Evolutionary conservation across 2,888 invertebrate species (phyloP).

Genomic region (Myopa tessellatipennis): DNA sequence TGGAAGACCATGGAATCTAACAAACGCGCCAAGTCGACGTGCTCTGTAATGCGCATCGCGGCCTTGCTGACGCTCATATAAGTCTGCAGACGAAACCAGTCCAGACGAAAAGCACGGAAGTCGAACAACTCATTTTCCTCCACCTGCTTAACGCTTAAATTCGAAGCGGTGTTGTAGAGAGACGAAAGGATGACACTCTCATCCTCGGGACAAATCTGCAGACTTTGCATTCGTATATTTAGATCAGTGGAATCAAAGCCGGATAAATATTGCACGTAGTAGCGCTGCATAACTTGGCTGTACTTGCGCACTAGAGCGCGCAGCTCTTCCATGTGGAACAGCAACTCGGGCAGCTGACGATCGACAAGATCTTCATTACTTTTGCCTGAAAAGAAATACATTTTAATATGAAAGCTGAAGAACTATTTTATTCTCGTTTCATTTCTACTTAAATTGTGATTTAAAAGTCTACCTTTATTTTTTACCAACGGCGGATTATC

Average conservation of each 20-base stretch:
- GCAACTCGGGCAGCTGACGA: conserved; percentile 93
- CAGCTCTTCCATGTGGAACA: conserved; percentile 98
- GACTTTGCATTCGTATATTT: conserved; percentile 85
- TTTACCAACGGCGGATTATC: conserved; percentile 93
- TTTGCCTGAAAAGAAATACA: conserved; percentile 54
- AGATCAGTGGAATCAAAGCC: conserved; percentile 95
- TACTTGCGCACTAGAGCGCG: conserved; percentile 95
- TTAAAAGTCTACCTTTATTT: conserved; percentile 73
- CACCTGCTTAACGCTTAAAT: conserved; percentile 91
- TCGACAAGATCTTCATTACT: conserved; percentile 94
- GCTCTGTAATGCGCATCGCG: conserved; percentile 81
- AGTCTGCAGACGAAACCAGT: conserved; percentile 98
- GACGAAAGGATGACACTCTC: conserved; percentile 95
- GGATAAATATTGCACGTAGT: conserved; percentile 96
- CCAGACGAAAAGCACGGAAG: conserved; percentile 92
- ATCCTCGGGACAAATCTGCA: conserved; percentile 90
- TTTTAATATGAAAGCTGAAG: neutral
- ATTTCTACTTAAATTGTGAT: neutral
- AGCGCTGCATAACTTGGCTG: conserved; percentile 95
- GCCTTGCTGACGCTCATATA: conserved; percentile 89
- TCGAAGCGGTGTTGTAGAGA: conserved; percentile 87
- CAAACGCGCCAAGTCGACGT: conserved; percentile 87
- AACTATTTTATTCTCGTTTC: neutral
- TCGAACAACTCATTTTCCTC: conserved; percentile 97
- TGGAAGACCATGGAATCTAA: conserved; percentile 97